Evolutionary conservation across 2,888 invertebrate species (phyloP), one percentile per base, ranked within the genome.

Genomic region (Erpobdella octoculata): DNA sequence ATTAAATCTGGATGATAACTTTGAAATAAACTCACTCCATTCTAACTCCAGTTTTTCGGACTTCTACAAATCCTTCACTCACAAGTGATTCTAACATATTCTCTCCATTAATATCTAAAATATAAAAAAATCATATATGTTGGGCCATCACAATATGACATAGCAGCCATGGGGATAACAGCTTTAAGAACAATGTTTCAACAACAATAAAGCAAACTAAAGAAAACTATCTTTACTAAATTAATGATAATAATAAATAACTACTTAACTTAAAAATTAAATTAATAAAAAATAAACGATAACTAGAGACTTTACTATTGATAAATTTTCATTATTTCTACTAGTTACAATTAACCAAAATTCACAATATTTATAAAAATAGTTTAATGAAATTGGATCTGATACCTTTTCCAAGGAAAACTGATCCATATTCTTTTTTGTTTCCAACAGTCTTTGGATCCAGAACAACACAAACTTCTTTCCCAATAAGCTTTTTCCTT

Each of bases 401-500:
- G 66, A 59, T 83, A 87, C 91, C 92, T 85, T 90, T 91, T 46
- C 92, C 93, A 46, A 92, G 81, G 86, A 89, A 93, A 15, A 96
- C 87, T 72, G 87, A 87, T 33, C 94, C 96, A 85, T 93, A 96
- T 82, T 91, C 91, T 75, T 92, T 89, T n/a, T 84, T 89, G 79
- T 91, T 71, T 15, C 81, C 80, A 31, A 90, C 88, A 41, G 91
- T 89, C 80, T 90, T 92, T 80, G 86, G 86, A 72, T 95, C 94
- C 64, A 85, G 81, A 46, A 88, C 89, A 81, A 93, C 95, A 21
- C 88, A 87, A 0, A 98, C 91, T 78, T 92, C 90, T 82, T 96
- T 97, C 48, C 95, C 93, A 78, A 98, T 89, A 31, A 97, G 85
- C 80, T 93, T 93, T 82, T 94, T 96, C 36, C 98, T 87, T 35